Evolutionary conservation across 2,113 vertebrate species (phyloP), one percentile per base, ranked within the genome.

Genomic region (Eidolon helvum): DNA sequence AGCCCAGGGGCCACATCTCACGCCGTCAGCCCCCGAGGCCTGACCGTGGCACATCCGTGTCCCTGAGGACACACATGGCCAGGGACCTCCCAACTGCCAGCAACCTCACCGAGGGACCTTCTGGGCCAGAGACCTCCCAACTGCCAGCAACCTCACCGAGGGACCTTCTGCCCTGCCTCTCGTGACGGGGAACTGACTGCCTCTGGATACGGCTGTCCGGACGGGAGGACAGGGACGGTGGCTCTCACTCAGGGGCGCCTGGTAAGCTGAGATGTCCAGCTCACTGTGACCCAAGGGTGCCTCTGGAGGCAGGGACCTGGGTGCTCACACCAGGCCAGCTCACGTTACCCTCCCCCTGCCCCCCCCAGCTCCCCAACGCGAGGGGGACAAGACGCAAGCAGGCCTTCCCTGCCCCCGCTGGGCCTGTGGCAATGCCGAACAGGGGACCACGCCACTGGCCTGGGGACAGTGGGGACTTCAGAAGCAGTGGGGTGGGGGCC

Each of bases 21-120:
- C 48, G 21, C 15, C 0, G 0, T 2, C 3, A 0, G 16, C 53
- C 77, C 65, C 69, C 19, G 4, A 9, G 14, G 61, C 66, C 35
- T 43, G 63, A 38, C 4, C 0, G 2, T 4, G 40, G 50, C 24
- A 45, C 14, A 3, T 2, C 16, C 24, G 1, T 7, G 48, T 57
- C 35, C 72, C 96, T 9, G 43, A 84, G 40, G n/a, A 16, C 24
- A 2, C 0, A 38, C 0, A 0, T 3, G 40, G 65, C 57, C 84
- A 75, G 66, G 21, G 8, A n/a, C 3, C 35, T 14, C 48, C 12
- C 48, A 14, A 0, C 19, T 6, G 35, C 19, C 6, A 11, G 89
- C n/a, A 48, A 7, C 65, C 65, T 78, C 9, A 2, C 19, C 10
- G 11, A 9, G 45, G 45, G 6, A 9, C 26, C 35, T 78, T 43